These are phyloP conservation scores for Cotesia typhae DNA, from an alignment of 1,140 invertebrate genomes.

Conservation along the genomic window DNA sequence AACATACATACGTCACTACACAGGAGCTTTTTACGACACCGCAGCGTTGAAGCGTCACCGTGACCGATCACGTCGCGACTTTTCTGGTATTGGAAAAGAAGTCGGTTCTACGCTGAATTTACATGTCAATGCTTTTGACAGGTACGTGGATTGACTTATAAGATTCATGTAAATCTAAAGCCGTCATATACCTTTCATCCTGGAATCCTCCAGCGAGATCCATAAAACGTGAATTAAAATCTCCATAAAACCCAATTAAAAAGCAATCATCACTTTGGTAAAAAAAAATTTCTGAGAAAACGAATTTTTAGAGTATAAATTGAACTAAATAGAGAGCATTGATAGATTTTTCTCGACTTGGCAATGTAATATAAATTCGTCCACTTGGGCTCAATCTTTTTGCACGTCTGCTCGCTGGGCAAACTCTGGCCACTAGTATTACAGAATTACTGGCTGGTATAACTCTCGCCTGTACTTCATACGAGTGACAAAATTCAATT, in stretches of 20 bases:
- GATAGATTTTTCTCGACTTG: background rate
- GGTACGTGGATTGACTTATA: constrained; percentile 34
- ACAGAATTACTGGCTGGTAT: too few relatives aligned
- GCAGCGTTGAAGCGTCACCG: constrained; percentile 37
- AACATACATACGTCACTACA: constrained; percentile 42
- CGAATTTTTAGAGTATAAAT: background rate
- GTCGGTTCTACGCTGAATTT: constrained; percentile 32
- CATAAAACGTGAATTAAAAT: background rate
- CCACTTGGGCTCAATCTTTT: too few relatives aligned
- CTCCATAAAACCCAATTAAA: too few relatives aligned
- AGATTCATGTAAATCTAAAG: background rate
- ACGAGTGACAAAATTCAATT: too few relatives aligned
- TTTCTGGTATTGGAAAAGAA: constrained; percentile 26
- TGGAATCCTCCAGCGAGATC: background rate
- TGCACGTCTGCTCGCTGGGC: too few relatives aligned
- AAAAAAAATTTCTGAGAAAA: too few relatives aligned
- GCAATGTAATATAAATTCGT: background rate
- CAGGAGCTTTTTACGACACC: constrained; percentile 41
- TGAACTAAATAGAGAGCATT: constrained; percentile 10
- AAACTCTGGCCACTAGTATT: too few relatives aligned
- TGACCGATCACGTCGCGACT: constrained; percentile 34
- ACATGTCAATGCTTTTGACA: constrained; percentile 42
- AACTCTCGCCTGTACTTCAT: too few relatives aligned
- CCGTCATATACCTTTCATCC: too few relatives aligned
- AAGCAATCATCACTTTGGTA: too few relatives aligned